These are phyloP conservation scores for Gadus chalcogrammus DNA, from an alignment of 2,113 vertebrate genomes.

Conservation along the genomic window DNA sequence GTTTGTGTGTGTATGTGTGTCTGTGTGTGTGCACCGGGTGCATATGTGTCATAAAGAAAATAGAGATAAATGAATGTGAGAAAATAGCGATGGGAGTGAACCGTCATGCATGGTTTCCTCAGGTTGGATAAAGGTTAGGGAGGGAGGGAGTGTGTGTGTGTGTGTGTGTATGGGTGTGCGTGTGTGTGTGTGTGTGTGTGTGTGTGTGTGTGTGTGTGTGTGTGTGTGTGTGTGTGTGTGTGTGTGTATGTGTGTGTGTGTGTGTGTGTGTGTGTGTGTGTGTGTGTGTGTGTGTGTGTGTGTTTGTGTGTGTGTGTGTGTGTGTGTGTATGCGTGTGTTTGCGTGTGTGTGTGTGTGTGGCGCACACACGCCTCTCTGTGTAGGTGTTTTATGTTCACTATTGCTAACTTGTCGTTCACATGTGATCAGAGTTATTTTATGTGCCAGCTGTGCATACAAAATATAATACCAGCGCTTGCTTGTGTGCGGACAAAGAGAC, in stretches of 20 bases:
- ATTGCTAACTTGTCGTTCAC: too few species aligned
- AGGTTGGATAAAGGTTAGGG: not conserved
- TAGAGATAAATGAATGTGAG: conserved; percentile 6
- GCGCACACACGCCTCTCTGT: too few species aligned
- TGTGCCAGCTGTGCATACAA: too few species aligned
- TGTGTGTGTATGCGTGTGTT: conserved; percentile 5
- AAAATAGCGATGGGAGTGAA: conserved; percentile 1
- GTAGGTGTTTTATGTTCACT: too few species aligned
- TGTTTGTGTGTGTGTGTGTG: conserved; percentile 1
- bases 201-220: conserved; percentile 10
- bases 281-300: not conserved
- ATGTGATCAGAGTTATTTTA: too few species aligned
- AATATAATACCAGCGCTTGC: too few species aligned
- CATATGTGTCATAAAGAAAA: not conserved
- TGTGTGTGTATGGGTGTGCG: not conserved
- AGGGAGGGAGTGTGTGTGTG: conserved; percentile 12
- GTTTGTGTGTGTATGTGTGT: not conserved
- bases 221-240: conserved; percentile 2
- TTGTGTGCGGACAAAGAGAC: too few species aligned
- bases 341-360: not conserved
- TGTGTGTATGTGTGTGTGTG: conserved; percentile 11
- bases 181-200: conserved; percentile 9
- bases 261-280: conserved; percentile 5
- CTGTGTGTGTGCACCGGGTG: not conserved
- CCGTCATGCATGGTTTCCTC: conserved; percentile 5